Base-by-base conservation (phyloP, 2,113 vertebrate species). In the Ibidorhyncha struthersii region DNA sequence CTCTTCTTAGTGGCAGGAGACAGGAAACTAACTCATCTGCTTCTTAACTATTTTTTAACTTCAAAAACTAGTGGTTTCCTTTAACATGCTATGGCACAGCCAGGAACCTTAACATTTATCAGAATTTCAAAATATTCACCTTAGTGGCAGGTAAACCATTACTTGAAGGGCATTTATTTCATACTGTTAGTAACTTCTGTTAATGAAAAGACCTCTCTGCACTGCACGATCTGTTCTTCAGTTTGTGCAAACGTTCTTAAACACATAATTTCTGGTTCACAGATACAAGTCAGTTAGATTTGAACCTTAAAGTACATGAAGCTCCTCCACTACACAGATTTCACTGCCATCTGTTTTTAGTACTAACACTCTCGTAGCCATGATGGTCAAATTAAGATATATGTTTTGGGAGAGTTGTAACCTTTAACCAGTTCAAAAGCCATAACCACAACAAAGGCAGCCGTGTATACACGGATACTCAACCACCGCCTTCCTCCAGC, bases 171-270 rank as follows among this genome's bases (percentile, higher is more conserved):
- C 29, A 14, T 29, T 36, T 34, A 59, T 27, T 58, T 58, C 53
- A 34, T 0, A 4, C 12, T 25, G 27, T 4, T 67, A 41, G 26
- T 6, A 50, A 76, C 18, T 18, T 34, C 59, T 45, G 41, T 12
- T 55, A 40, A 62, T 17, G 18, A 27, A 21, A 66, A 58, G 43
- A 49, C 23, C 9, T 21, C 55, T 22, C 50, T 76, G 43, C 58
- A 82, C 50, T 76, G 43, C 58, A 82, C 30, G 71, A 73, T 36
- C 55, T 30, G 21, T 1, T 53, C 43, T 0, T 21, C 36, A 34
- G 15, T 36, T 22, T 1, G 26, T 0, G 5, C 29, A 17, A 52
- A 34, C 1, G 0, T 8, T 53, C 27, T 32, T 32, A n/a, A 66
- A 62, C 2, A 13, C 21, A 8, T 5, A 2, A 67, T 17, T 52